Evolutionary conservation across 2,888 invertebrate species (phyloP).

Genomic region (Apodemia hepburni): DNA sequence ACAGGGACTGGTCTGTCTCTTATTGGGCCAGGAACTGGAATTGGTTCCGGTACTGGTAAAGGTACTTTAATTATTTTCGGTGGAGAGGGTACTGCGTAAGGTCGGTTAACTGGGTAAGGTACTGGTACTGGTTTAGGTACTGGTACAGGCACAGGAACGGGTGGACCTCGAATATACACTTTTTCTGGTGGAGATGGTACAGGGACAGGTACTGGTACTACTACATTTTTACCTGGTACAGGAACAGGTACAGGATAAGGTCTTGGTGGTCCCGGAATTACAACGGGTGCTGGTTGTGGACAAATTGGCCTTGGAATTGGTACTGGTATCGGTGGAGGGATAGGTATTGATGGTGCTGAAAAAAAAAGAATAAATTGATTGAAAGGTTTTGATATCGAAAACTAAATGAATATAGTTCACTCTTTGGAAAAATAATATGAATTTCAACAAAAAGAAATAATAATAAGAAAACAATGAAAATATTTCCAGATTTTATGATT

Average conservation of each 20-base stretch:
- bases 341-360: neutral
- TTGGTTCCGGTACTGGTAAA: conserved; percentile 38
- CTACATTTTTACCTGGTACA: conserved; percentile 45
- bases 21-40: conserved; percentile 40
- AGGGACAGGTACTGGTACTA: conserved; percentile 52
- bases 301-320: conserved; percentile 17
- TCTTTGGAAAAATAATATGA: too few species aligned
- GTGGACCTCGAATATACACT: conserved; percentile 44
- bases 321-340: neutral
- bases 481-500: too few species aligned
- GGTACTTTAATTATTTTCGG: conserved; percentile 39
- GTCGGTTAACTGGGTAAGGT: conserved; percentile 39
- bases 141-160: conserved; percentile 38
- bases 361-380: conserved; percentile 1
- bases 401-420: neutral
- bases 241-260: conserved; percentile 56
- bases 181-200: conserved; percentile 49
- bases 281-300: conserved; percentile 54
- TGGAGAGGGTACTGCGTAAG: conserved; percentile 49
- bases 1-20: conserved; percentile 38
- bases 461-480: too few species aligned
- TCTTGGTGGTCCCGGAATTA: conserved; percentile 58
- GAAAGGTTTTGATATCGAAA: conserved; percentile 1
- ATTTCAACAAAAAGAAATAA: too few species aligned
- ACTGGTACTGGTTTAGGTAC: conserved; percentile 32